A percentile compares a stretch with the other conserved stretches of the same genome.
These are phyloP conservation scores for Heliornis fulica DNA, from an alignment of 2,113 vertebrate genomes.

Conservation along the genomic window DNA sequence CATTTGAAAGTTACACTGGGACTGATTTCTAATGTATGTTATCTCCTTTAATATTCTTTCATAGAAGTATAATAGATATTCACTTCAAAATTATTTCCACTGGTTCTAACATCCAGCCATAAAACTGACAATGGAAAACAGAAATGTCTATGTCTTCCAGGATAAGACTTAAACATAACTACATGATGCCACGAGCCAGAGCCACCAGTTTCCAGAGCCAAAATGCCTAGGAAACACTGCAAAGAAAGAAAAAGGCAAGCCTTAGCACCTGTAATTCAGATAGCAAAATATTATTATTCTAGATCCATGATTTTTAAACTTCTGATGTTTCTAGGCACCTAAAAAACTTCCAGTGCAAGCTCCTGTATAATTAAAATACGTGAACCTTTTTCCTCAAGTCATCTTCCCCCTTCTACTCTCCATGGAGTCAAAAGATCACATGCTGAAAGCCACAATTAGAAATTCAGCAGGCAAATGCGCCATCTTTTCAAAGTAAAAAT, in stretches of 20 bases:
- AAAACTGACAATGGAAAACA: background rate
- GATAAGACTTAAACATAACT: background rate
- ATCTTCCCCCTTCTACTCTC: background rate
- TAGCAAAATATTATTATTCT: background rate
- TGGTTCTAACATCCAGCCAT: background rate
- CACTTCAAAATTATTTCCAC: background rate
- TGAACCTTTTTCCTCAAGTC: background rate
- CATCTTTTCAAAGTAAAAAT: background rate
- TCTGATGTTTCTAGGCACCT: background rate
- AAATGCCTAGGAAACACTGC: background rate
- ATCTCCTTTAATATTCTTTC: background rate
- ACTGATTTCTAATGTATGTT: background rate
- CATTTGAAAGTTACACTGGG: background rate
- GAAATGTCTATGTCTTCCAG: background rate
- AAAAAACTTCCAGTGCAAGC: background rate
- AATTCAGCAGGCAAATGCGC: background rate
- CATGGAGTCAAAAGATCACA: background rate
- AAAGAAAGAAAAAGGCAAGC: background rate
- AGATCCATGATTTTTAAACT: background rate
- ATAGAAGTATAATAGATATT: background rate
- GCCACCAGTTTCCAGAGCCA: background rate
- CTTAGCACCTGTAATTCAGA: background rate
- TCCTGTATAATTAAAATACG: background rate
- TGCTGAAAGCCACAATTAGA: background rate
- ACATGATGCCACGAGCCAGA: background rate